Evolutionary conservation across 2,797 vertebrate species (phyloP).

Genomic region (Oryzias dopingdopingensis): DNA sequence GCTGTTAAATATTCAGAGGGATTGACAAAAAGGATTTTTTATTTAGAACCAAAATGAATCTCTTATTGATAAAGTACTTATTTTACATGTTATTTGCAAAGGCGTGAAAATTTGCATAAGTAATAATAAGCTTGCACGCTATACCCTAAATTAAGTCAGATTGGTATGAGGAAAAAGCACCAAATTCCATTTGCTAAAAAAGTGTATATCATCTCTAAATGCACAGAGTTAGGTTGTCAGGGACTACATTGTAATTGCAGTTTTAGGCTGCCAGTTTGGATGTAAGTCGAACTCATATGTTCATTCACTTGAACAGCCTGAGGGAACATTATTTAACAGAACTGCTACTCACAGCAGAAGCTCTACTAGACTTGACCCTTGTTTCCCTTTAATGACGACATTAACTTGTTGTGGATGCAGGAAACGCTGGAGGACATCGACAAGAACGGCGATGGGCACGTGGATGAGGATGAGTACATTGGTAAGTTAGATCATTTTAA

Average conservation of each 20-base stretch:
- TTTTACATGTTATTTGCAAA: too few species aligned
- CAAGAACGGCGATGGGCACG: conserved; percentile 91
- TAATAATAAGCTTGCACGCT: background rate
- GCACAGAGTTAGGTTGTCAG: conserved; percentile 22
- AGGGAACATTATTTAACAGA: conserved; percentile 33
- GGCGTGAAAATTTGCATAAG: too few species aligned
- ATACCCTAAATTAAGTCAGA: conserved; percentile 12
- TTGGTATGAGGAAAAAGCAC: background rate
- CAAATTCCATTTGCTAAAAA: conserved; percentile 2
- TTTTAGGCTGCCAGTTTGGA: conserved; percentile 35
- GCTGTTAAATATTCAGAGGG: too few species aligned
- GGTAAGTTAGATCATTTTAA: conserved; percentile 76
- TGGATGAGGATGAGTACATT: conserved; percentile 97
- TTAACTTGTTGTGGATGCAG: conserved; percentile 70
- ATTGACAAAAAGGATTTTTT: too few species aligned
- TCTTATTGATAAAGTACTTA: too few species aligned
- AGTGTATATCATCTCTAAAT: conserved; percentile 17
- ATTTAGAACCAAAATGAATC: too few species aligned
- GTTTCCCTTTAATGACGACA: conserved; percentile 41
- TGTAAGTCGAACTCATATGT: conserved; percentile 35
- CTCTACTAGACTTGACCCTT: conserved; percentile 30
- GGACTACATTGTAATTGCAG: conserved; percentile 17
- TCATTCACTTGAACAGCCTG: conserved; percentile 24
- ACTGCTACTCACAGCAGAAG: conserved; percentile 44
- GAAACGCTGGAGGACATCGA: conserved; percentile 99